Conservation (phyloP, 2,888 invertebrate species). For the Limnephilus auricula region DNA sequence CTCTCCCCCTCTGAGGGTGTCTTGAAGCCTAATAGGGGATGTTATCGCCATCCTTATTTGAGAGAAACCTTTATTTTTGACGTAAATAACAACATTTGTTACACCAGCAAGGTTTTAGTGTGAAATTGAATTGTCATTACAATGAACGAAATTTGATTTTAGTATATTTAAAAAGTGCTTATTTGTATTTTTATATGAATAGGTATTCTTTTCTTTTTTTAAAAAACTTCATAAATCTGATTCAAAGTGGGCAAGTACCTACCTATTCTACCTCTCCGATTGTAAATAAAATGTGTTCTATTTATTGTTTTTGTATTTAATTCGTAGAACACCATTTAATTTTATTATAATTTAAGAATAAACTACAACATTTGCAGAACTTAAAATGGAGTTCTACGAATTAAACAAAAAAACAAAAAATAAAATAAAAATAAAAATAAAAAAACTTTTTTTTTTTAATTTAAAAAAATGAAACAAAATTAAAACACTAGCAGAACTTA, state of each 20-base stretch:
- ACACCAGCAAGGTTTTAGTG: not conserved
- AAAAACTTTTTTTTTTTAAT: too few species aligned
- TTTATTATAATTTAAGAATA: too few species aligned
- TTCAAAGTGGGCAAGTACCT: not conserved
- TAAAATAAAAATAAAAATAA: too few species aligned
- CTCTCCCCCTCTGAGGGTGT: not conserved
- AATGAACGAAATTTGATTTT: not conserved
- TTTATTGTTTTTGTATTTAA: too few species aligned
- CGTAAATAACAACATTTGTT: not conserved
- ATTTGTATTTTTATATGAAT: too few species aligned
- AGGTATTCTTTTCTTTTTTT: too few species aligned
- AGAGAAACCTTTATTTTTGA: not conserved
- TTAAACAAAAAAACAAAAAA: too few species aligned
- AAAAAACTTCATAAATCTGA: not conserved
- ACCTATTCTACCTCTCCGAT: not conserved
- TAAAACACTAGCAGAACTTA: too few species aligned
- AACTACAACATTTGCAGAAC: too few species aligned
- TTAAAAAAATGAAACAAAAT: too few species aligned
- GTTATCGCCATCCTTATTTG: constrained; percentile 19
- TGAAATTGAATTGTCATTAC: not conserved
- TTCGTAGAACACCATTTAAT: too few species aligned
- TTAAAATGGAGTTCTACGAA: too few species aligned
- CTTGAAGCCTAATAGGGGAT: constrained; percentile 23
- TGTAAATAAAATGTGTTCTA: not conserved
- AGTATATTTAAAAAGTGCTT: not conserved